Evolutionary conservation across 2,888 invertebrate species (phyloP), one percentile per base, ranked within the genome.

Genomic region (Meganola albula): DNA sequence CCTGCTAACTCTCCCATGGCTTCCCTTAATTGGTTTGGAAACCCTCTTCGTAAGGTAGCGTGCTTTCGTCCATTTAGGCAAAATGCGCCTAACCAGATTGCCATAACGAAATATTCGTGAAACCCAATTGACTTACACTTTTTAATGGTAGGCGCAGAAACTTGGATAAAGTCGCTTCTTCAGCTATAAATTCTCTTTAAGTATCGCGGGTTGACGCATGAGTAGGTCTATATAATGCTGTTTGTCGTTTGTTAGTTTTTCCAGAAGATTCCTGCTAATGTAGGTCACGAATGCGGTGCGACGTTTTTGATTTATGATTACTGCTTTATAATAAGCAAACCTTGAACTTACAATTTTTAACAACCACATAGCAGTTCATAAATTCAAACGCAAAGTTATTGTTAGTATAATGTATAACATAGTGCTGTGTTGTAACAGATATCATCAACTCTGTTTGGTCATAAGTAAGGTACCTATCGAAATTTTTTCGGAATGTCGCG

Each of bases 11-110:
- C 74, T 84, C 85, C 82, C 85, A 85, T 70, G 80, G 63, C 74
- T 82, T 77, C 69, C 80, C 80, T 79, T 84, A 84, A 84, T 84
- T 84, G 83, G 84, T 78, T 79, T 68, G 73, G 79, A 82, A 79
- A 65, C 80, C 82, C 83, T 80, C 84, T 82, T 79, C 76, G 79
- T 70, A 56, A 62, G 71, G 60, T 83, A 57, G 75, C 83, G 82
- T 82, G 84, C 74, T 62, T 53, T 44, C 56, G 54, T 59, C 76
- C 77, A 74, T 80, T 84, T 83, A 82, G 72, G 61, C 70, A 53
- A 64, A 59, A 65, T 73, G 60, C 73, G 74, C 73, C 79, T 84
- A 84, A 84, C 84, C 84, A 82, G 79, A 80, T 78, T 77, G 78
- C 73, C 71, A 66, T 78, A 82, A 77, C 74, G 62, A 69, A 79